Conservation (phyloP, 2,113 vertebrate species). For the Girardinichthys multiradiatus region DNA sequence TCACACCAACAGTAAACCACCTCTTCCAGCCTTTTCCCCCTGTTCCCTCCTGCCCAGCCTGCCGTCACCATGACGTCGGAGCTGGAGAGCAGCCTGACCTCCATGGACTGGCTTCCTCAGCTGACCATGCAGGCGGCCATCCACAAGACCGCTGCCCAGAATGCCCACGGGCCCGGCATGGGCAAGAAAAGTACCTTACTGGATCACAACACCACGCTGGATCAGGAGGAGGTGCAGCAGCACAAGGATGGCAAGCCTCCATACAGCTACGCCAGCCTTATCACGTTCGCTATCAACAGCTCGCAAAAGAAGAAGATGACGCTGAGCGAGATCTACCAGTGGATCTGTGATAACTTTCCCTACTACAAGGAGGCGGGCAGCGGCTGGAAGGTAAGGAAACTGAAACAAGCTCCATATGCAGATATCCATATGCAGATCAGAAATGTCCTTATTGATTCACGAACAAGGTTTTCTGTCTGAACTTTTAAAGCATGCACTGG, state of each 20-base stretch:
- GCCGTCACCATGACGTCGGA: conserved; percentile 89
- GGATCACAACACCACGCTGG: conserved; percentile 90
- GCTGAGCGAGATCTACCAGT: conserved; percentile 92
- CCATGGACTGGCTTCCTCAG: conserved; percentile 95
- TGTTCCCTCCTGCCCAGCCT: conserved; percentile 55
- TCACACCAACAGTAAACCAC: conserved; percentile 34
- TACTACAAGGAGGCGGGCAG: conserved; percentile 94
- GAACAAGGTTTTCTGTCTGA: background rate
- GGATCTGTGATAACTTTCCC: conserved; percentile 89
- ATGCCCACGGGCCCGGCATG: conserved; percentile 86
- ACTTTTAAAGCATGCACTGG: background rate
- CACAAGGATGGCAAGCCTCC: conserved; percentile 94
- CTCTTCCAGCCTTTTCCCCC: conserved; percentile 45
- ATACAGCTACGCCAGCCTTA: conserved; percentile 94
- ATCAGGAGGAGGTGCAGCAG: conserved; percentile 92
- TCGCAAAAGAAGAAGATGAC: conserved; percentile 96
- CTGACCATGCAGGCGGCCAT: conserved; percentile 92
- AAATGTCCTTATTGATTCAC: background rate
- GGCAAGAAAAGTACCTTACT: conserved; percentile 88
- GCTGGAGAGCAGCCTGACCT: conserved; percentile 94
- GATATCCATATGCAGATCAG: background rate
- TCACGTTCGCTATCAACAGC: conserved; percentile 94
- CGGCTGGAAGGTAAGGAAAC: conserved; percentile 89
- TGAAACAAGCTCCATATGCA: background rate
- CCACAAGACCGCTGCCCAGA: conserved; percentile 88